Evolutionary conservation across 2,797 vertebrate genomes (phyloP).

Genomic region (Capromys pilorides): DNA sequence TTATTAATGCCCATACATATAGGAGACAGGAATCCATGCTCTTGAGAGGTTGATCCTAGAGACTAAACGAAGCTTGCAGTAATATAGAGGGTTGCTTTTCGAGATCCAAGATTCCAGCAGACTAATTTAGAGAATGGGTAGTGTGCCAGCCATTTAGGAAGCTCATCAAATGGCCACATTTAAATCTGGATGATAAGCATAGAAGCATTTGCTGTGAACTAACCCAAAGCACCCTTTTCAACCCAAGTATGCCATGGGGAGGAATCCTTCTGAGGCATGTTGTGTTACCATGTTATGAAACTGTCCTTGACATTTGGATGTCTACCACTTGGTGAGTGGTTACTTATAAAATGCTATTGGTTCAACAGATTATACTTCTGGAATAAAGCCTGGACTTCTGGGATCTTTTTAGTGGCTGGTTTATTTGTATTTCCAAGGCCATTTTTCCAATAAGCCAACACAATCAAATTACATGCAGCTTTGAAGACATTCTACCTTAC

Average conservation of each 20-base stretch:
- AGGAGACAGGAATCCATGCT: background rate
- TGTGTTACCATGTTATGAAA: conserved; percentile 79
- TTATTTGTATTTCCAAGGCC: conserved; percentile 87
- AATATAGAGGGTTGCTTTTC: conserved; percentile 40
- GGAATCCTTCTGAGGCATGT: conserved; percentile 56
- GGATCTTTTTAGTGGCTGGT: conserved; percentile 85
- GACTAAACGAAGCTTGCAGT: background rate
- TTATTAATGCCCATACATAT: background rate
- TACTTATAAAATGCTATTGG: conserved; percentile 84
- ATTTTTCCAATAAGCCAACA: conserved; percentile 87
- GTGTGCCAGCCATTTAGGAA: conserved; percentile 34
- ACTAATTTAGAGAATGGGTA: conserved; percentile 33
- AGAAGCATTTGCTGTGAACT: conserved; percentile 68
- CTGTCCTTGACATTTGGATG: conserved; percentile 83
- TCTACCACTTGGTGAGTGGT: conserved; percentile 78
- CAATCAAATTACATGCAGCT: conserved; percentile 87
- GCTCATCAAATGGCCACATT: conserved; percentile 20
- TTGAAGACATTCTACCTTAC: conserved; percentile 85
- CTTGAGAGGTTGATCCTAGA: background rate
- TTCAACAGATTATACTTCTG: conserved; percentile 84
- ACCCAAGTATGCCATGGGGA: background rate
- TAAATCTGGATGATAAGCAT: conserved; percentile 30
- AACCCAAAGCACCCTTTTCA: conserved; percentile 38
- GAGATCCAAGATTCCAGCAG: background rate
- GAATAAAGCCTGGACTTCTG: conserved; percentile 84